These are phyloP conservation scores for Raphicerus campestris DNA, from an alignment of 2,113 vertebrate genomes.

Conservation along the genomic window DNA sequence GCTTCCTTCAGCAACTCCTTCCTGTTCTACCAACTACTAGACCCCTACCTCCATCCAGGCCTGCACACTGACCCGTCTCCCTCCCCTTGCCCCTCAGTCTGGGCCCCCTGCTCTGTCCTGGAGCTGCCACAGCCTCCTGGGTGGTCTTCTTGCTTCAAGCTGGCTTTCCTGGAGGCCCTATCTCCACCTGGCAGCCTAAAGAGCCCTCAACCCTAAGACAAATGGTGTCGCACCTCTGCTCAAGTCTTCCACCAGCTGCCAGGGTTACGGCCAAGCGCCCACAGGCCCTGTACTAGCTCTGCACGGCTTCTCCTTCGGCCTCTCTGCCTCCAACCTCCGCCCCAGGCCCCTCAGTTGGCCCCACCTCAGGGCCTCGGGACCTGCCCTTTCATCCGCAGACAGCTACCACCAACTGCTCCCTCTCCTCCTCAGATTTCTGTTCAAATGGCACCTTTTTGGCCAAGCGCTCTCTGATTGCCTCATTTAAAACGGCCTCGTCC, in stretches of 20 bases:
- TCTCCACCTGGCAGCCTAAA: not conserved
- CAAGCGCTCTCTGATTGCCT: not conserved
- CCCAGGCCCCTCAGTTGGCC: not conserved
- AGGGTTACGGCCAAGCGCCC: not conserved
- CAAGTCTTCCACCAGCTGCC: not conserved
- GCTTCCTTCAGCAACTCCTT: not conserved
- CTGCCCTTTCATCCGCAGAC: not conserved
- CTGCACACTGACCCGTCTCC: too few relatives aligned
- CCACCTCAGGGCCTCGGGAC: not conserved
- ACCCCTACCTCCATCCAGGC: not conserved
- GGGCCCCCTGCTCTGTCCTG: not conserved
- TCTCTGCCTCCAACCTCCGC: not conserved
- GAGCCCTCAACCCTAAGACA: not conserved
- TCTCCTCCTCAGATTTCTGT: not conserved
- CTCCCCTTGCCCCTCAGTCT: not conserved
- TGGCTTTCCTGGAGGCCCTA: not conserved
- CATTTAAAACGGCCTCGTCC: not conserved
- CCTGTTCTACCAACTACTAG: fast-evolving
- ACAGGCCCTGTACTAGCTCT: fast-evolving
- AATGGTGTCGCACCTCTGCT: not conserved
- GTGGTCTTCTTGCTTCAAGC: not conserved
- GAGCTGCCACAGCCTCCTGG: not conserved
- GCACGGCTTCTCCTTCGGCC: fast-evolving
- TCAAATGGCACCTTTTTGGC: not conserved
- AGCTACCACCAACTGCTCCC: not conserved